Percentiles rank a stretch among this genome's conserved stretches.
Conservation (phyloP, 2,797 vertebrate species). For the Esox masquinongy region DNA sequence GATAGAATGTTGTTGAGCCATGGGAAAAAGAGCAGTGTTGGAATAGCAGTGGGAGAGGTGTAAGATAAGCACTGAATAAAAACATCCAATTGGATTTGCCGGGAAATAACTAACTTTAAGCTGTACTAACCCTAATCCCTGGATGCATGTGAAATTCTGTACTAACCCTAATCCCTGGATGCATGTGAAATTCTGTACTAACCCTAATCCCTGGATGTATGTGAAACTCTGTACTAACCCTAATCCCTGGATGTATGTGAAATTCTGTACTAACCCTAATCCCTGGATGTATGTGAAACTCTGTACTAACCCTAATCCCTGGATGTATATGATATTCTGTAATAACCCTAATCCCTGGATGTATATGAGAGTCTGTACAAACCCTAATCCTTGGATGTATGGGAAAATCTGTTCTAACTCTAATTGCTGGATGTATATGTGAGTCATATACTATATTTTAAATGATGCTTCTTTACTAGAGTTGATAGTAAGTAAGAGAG, state of each 20-base stretch:
- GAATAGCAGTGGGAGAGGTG: constrained; percentile 19
- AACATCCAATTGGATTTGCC: not conserved
- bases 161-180: not conserved
- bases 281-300: not conserved
- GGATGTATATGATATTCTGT: not conserved
- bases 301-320: not conserved
- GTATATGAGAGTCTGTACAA: not conserved
- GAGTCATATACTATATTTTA: not conserved
- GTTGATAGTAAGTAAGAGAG: not conserved
- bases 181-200: not conserved
- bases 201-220: constrained; percentile 2
- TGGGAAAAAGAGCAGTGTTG: constrained; percentile 40
- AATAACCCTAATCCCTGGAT: constrained; percentile 1
- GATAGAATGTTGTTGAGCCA: constrained; percentile 41
- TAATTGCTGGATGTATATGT: not conserved
- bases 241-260: constrained; percentile 1
- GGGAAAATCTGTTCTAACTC: not conserved
- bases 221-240: not conserved
- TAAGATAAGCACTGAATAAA: not conserved
- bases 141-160: not conserved
- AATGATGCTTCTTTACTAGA: not conserved
- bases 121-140: not conserved
- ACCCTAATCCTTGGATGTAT: constrained; percentile 2
- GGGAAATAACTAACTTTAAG: constrained; percentile 7
- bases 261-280: not conserved